Conservation (phyloP, 2,797 vertebrate species). For the Argya squamiceps region DNA sequence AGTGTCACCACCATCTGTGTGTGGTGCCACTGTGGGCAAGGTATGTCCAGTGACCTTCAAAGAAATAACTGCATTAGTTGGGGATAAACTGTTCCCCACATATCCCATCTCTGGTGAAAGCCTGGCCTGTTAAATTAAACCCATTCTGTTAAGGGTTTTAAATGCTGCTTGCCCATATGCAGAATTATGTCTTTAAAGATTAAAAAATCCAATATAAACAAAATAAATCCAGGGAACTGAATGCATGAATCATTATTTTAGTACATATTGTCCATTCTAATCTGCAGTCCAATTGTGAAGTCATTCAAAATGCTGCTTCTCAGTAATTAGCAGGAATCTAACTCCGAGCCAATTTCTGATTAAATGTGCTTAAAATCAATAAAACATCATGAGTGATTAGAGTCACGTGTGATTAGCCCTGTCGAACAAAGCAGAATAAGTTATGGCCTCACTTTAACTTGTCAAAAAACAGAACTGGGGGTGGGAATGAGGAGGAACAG, state of each 20-base stretch:
- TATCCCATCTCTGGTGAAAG: constrained; percentile 45
- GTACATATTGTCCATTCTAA: constrained; percentile 80
- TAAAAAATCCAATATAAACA: constrained; percentile 78
- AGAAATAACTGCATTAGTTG: constrained; percentile 16
- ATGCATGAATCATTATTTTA: constrained; percentile 77
- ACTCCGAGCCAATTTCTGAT: constrained; percentile 78
- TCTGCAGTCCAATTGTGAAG: constrained; percentile 76
- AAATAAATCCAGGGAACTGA: constrained; percentile 74
- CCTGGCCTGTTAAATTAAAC: constrained; percentile 61
- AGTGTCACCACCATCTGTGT: rapidly evolving
- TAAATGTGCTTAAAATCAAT: constrained; percentile 83
- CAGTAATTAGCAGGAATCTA: constrained; percentile 81
- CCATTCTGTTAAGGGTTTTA: constrained; percentile 65
- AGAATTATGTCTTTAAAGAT: constrained; percentile 77
- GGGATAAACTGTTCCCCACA: constrained; percentile 58
- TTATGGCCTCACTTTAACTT: constrained; percentile 73
- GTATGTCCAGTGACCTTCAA: neutral
- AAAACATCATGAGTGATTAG: constrained; percentile 81
- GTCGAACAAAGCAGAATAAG: constrained; percentile 77
- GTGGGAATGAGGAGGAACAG: constrained; percentile 66
- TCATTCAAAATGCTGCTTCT: constrained; percentile 77
- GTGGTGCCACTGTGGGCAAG: neutral
- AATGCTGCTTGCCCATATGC: constrained; percentile 56
- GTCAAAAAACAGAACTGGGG: constrained; percentile 68
- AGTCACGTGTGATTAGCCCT: constrained; percentile 77